Percentiles rank a stretch among this genome's conserved stretches.
Conservation (phyloP, 2,113 vertebrate genomes). For the Balaenoptera acutorostrata region DNA sequence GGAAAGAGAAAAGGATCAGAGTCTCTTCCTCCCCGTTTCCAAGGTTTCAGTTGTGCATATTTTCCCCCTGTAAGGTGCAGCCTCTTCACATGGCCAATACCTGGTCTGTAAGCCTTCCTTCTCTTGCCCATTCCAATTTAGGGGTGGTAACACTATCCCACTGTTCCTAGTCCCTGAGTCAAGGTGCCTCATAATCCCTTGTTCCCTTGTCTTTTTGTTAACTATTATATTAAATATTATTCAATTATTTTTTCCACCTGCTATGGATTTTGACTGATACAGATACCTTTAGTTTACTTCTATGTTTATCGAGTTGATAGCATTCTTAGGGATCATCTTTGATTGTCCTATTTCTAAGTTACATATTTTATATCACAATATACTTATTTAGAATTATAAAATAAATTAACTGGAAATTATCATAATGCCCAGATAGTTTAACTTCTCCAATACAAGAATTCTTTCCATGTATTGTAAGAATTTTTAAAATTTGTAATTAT, state of each 20-base stretch:
- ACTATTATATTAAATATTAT: neutral
- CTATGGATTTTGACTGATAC: neutral
- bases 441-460: neutral
- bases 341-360: neutral
- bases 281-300: neutral
- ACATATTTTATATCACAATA: neutral
- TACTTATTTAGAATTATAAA: neutral
- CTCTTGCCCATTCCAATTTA: neutral
- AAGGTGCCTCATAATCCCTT: neutral
- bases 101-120: neutral
- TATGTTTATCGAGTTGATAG: neutral
- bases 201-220: neutral
- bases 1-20: neutral
- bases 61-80: neutral
- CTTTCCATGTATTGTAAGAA: neutral
- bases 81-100: neutral
- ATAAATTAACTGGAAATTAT: neutral
- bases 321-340: neutral
- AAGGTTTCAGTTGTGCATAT: neutral
- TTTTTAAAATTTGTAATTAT: neutral
- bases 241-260: neutral
- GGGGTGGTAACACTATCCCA: neutral
- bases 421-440: neutral
- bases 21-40: no score
- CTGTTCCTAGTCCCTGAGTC: neutral